phyloP scores from a whole-genome alignment of 2,113 vertebrate genomes.

The Argyrosomus japonicus region DNA sequence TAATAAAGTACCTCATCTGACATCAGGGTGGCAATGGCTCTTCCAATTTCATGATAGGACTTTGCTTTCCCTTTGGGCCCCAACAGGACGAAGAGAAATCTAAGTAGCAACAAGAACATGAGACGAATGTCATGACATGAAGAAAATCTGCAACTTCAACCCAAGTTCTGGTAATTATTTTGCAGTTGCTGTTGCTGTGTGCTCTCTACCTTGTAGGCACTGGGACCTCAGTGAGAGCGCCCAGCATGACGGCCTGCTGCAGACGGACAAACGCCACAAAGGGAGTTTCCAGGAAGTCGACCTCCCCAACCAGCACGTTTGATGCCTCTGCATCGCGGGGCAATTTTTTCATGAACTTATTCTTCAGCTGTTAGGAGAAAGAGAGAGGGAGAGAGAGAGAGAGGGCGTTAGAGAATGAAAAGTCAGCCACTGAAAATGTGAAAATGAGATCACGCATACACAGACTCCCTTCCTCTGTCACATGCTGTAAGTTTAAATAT shows the following conservation, averaged over 20 bases:
- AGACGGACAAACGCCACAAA: conserved; percentile 97
- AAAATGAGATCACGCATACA: not conserved
- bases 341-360: conserved; percentile 99
- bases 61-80: conserved; percentile 98
- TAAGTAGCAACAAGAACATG: conserved; percentile 59
- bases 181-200: not conserved
- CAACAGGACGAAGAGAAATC: conserved; percentile 96
- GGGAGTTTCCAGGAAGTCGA: conserved; percentile 94
- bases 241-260: conserved; percentile 96
- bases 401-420: too few relatives aligned
- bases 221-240: conserved; percentile 95
- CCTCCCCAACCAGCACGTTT: conserved; percentile 96
- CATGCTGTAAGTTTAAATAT: not conserved
- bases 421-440: not conserved
- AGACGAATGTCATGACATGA: not conserved
- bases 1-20: conserved; percentile 91
- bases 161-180: not conserved
- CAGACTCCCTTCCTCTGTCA: not conserved
- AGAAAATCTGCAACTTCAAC: not conserved
- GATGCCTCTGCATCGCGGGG: conserved; percentile 97
- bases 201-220: conserved; percentile 94
- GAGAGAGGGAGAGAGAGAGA: too few relatives aligned
- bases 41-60: conserved; percentile 97
- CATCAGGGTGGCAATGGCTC: conserved; percentile 97
- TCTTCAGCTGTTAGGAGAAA: conserved; percentile 89